Evolutionary conservation across 1,140 invertebrate species (phyloP).

Genomic region (Zaprionus camerounensis): DNA sequence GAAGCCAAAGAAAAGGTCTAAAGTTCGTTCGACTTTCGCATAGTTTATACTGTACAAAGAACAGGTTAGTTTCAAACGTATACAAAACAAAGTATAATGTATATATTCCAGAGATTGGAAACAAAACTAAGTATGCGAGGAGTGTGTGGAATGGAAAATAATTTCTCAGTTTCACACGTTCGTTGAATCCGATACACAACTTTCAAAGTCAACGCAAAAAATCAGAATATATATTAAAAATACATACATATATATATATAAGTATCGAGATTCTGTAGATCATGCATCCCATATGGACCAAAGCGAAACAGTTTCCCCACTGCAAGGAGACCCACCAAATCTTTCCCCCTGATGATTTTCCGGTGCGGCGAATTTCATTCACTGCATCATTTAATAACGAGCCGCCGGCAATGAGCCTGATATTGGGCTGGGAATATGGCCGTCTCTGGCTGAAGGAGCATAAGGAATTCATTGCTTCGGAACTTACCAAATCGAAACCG

Average conservation of each 20-base stretch:
- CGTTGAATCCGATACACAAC: constrained; percentile 18
- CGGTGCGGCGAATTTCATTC: neutral
- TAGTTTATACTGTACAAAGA: neutral
- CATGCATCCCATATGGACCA: constrained; percentile 24
- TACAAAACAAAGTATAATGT: too few relatives aligned
- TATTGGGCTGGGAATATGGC: constrained; percentile 44
- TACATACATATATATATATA: neutral
- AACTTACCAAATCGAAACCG: constrained; percentile 3
- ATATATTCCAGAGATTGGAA: neutral
- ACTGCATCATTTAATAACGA: constrained; percentile 17
- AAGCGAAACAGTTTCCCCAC: constrained; percentile 8
- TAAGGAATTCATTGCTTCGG: neutral
- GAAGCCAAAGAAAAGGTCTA: constrained; percentile 14
- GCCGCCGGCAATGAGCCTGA: constrained; percentile 23
- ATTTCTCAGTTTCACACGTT: constrained; percentile 17
- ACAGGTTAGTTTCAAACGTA: neutral
- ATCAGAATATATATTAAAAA: neutral
- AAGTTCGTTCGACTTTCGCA: neutral
- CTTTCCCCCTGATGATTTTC: constrained; percentile 24
- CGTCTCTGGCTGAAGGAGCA: constrained; percentile 41
- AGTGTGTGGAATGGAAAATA: neutral
- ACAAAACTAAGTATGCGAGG: neutral
- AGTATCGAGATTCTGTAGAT: neutral
- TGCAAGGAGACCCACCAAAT: constrained; percentile 35
- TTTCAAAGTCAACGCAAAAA: neutral